Evolutionary conservation across 2,113 vertebrate genomes (phyloP).

Genomic region (Rhinichthys klamathensis): DNA sequence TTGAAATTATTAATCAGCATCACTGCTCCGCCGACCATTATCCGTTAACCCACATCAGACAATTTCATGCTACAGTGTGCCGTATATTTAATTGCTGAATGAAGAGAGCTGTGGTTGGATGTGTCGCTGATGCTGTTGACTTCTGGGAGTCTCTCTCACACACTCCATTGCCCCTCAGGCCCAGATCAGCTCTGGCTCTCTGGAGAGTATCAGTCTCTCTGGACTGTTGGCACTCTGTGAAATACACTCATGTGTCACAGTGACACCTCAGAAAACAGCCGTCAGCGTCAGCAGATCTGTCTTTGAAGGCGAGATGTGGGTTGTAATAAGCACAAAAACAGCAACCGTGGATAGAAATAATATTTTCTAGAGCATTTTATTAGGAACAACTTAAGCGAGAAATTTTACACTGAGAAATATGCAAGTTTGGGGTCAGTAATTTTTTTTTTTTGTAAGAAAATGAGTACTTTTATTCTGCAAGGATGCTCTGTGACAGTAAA

Average conservation of each 20-base stretch:
- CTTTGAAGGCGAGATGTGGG: slow-evolving; percentile 49
- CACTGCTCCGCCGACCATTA: neutral
- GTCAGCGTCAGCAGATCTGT: slow-evolving; percentile 62
- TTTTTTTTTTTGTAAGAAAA: neutral
- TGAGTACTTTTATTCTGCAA: neutral
- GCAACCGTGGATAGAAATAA: neutral
- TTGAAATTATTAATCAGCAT: slow-evolving; percentile 10
- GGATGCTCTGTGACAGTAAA: neutral
- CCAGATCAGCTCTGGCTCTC: slow-evolving; percentile 9
- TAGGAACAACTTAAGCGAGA: neutral
- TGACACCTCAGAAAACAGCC: slow-evolving; percentile 73
- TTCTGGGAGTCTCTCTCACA: slow-evolving; percentile 32
- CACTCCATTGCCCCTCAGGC: slow-evolving; percentile 5
- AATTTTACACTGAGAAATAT: neutral
- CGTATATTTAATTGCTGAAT: slow-evolving; percentile 46
- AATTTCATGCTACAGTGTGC: slow-evolving; percentile 23
- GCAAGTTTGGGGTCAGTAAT: neutral
- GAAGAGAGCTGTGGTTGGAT: slow-evolving; percentile 9
- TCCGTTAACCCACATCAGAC: slow-evolving; percentile 41
- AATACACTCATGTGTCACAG: slow-evolving; percentile 66
- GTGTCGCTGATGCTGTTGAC: slow-evolving; percentile 5
- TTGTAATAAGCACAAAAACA: slow-evolving; percentile 21
- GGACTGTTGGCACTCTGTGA: slow-evolving; percentile 8
- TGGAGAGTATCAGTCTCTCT: slow-evolving; percentile 54
- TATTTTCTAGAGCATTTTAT: neutral